Evolutionary conservation across 2,888 invertebrate species (phyloP).

Genomic region (Antitype chi): DNA sequence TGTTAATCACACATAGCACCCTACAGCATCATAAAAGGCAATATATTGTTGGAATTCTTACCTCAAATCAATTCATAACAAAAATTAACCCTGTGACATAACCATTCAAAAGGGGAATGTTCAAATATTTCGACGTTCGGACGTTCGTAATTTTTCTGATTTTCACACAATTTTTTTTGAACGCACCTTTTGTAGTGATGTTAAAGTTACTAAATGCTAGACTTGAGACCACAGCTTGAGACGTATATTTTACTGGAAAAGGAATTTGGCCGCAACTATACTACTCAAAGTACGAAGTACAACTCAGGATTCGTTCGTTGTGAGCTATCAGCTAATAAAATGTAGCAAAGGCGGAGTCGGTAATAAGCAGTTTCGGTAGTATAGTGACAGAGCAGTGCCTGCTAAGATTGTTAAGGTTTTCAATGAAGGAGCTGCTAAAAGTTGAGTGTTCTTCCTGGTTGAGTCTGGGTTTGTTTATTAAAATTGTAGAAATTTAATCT

Average conservation of each 20-base stretch:
- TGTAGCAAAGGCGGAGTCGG: neutral
- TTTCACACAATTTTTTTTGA: neutral
- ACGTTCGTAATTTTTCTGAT: neutral
- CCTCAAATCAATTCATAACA: conserved; percentile 83
- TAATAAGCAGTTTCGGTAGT: neutral
- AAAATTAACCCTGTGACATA: conserved; percentile 84
- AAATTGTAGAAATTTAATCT: neutral
- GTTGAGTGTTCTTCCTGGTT: neutral
- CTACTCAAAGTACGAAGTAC: neutral
- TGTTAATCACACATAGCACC: neutral
- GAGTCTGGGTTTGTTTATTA: too few species aligned
- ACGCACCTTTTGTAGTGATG: conserved; percentile 35
- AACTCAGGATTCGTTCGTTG: neutral
- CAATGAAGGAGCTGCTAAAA: neutral
- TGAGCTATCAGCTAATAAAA: neutral
- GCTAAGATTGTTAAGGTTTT: too few species aligned
- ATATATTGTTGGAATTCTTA: conserved; percentile 67
- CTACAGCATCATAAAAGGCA: neutral
- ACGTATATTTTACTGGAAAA: neutral
- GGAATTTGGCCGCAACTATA: too few species aligned
- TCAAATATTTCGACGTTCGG: conserved; percentile 35
- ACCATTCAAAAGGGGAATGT: conserved; percentile 70
- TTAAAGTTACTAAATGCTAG: neutral
- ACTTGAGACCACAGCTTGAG: too few species aligned
- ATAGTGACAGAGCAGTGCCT: too few species aligned